These are phyloP conservation scores for Watsonalla cultraria DNA, from an alignment of 2,888 invertebrate genomes.

Conservation along the genomic window DNA sequence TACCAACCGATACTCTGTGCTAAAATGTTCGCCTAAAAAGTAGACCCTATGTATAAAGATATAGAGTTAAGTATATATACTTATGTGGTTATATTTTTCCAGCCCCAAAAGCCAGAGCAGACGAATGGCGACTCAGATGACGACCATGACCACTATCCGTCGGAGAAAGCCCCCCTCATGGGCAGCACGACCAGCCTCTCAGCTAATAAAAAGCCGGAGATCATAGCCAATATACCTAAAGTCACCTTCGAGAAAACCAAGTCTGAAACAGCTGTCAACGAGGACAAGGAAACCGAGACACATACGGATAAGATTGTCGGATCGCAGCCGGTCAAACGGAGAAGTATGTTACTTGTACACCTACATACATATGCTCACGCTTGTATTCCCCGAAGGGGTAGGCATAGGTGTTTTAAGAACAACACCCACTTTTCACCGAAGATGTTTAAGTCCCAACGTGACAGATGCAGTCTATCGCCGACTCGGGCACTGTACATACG, in stretches of 20 bases:
- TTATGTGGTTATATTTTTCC: conserved; percentile 22
- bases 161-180: conserved; percentile 72
- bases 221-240: conserved; percentile 66
- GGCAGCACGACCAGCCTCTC: conserved; percentile 54
- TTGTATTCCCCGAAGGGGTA: neutral
- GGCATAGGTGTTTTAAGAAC: no score
- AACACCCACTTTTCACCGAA: no score
- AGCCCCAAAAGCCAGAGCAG: conserved; percentile 45
- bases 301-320: conserved; percentile 50
- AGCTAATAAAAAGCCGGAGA: conserved; percentile 56
- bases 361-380: no score
- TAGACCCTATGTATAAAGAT: no score
- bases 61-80: neutral
- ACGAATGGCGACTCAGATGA: conserved; percentile 55
- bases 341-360: conserved; percentile 51
- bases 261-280: conserved; percentile 29
- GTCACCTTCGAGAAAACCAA: conserved; percentile 50
- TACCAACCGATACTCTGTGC: no score
- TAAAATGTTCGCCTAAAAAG: no score
- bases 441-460: no score
- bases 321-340: conserved; percentile 64
- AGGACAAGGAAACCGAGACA: conserved; percentile 33
- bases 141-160: conserved; percentile 61
- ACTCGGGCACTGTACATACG: no score
- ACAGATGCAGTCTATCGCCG: no score